These are phyloP conservation scores for Anolis sagrei DNA, from an alignment of 2,113 vertebrate species.

Conservation along the genomic window DNA sequence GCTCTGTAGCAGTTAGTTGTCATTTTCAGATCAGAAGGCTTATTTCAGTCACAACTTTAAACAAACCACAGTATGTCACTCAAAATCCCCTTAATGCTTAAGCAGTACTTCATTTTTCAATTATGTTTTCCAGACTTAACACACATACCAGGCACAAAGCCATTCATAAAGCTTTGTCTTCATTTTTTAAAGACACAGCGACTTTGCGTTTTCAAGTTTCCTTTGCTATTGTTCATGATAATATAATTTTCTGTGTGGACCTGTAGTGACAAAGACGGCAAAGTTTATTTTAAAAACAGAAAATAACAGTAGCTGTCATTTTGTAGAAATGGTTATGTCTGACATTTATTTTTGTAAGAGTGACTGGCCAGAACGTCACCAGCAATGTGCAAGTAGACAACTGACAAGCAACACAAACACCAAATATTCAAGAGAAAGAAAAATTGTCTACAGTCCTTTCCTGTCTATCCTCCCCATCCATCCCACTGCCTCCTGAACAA, in stretches of 20 bases:
- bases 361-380: background rate
- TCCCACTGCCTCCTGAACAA: background rate
- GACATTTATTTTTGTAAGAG: background rate
- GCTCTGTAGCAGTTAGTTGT: background rate
- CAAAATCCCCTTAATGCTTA: background rate
- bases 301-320: background rate
- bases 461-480: no score
- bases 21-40: background rate
- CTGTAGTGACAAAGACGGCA: background rate
- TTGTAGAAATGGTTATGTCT: background rate
- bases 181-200: background rate
- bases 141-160: background rate
- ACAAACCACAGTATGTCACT: background rate
- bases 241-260: background rate
- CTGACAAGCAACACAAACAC: background rate
- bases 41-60: slow-evolving; percentile 17
- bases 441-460: background rate
- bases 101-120: background rate
- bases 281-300: background rate
- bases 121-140: background rate
- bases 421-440: background rate
- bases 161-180: background rate
- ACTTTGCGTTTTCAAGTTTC: background rate
- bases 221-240: background rate
- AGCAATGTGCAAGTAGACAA: background rate